Conservation (phyloP, 2,797 vertebrate genomes). For the Notolabrus celidotus region DNA sequence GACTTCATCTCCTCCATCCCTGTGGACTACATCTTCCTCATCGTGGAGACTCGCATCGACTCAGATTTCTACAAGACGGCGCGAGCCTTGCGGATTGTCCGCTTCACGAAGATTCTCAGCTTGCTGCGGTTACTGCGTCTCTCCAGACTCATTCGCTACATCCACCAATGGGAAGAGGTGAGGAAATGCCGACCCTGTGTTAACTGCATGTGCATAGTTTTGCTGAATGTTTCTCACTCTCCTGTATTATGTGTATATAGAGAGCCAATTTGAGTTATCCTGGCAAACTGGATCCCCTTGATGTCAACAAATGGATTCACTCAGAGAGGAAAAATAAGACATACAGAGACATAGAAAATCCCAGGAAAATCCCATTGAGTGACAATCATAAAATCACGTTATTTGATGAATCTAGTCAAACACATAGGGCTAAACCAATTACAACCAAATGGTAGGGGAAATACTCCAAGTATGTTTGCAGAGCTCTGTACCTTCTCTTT, state of each 20-base stretch:
- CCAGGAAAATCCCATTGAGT: constrained; percentile 16
- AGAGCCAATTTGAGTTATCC: not conserved
- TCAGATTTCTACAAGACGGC: constrained; percentile 99
- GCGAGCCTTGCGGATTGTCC: constrained; percentile 95
- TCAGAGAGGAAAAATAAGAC: not conserved
- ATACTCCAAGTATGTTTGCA: constrained; percentile 43
- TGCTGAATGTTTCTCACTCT: constrained; percentile 7
- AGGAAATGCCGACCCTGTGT: constrained; percentile 28
- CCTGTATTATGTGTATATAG: constrained; percentile 1
- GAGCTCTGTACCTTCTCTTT: constrained; percentile 22
- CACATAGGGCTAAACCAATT: constrained; percentile 37
- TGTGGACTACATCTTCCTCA: constrained; percentile 99
- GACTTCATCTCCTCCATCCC: constrained; percentile 99
- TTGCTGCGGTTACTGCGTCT: constrained; percentile 94
- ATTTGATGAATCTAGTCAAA: constrained; percentile 43
- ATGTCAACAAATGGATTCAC: constrained; percentile 14
- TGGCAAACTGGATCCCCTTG: constrained; percentile 8
- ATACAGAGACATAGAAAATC: constrained; percentile 10
- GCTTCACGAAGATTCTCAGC: constrained; percentile 99
- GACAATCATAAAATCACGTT: constrained; percentile 13
- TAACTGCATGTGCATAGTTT: constrained; percentile 6
- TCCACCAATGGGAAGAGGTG: constrained; percentile 99
- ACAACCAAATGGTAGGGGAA: constrained; percentile 39
- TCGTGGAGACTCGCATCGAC: constrained; percentile 98
- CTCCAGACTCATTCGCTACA: constrained; percentile 97